A percentile compares a stretch with the other conserved stretches of the same genome.
Evolutionary conservation across 2,797 vertebrate genomes (phyloP).

Genomic region (Danio aesculapii): DNA sequence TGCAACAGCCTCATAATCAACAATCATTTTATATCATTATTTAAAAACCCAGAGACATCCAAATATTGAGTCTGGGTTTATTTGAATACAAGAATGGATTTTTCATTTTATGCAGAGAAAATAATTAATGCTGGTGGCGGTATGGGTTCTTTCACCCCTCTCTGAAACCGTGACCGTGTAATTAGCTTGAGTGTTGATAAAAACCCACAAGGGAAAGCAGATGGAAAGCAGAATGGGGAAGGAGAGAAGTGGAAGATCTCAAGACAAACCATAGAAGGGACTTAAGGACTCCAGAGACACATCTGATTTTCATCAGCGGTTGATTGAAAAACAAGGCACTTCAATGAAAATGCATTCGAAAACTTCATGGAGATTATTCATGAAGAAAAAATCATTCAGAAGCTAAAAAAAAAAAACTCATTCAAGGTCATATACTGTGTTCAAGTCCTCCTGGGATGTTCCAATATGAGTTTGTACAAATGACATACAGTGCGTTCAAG

Average conservation of each 20-base stretch:
- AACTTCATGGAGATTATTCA: background rate
- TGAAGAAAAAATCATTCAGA: background rate
- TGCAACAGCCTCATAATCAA: background rate
- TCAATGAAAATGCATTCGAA: background rate
- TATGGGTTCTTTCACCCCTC: background rate
- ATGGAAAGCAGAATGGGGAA: constrained; percentile 34
- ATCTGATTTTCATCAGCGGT: constrained; percentile 23
- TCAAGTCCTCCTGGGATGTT: background rate
- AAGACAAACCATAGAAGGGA: constrained; percentile 14
- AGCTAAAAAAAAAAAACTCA: too few species aligned
- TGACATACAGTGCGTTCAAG: too few species aligned
- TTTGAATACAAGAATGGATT: background rate
- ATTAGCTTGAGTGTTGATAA: constrained; percentile 49
- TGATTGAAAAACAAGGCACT: constrained; percentile 39
- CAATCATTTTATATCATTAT: background rate
- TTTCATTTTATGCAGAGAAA: constrained; percentile 8
- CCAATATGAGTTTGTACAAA: too few species aligned
- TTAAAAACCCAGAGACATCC: background rate
- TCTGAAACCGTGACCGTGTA: constrained; percentile 17
- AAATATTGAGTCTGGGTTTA: background rate
- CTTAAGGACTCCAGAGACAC: constrained; percentile 16
- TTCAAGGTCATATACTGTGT: background rate
- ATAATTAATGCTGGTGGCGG: constrained; percentile 16
- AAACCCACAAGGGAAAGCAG: constrained; percentile 39
- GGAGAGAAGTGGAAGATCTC: constrained; percentile 18